These are phyloP conservation scores for Caracal caracal DNA, from an alignment of 2,113 vertebrate genomes.

Conservation along the genomic window DNA sequence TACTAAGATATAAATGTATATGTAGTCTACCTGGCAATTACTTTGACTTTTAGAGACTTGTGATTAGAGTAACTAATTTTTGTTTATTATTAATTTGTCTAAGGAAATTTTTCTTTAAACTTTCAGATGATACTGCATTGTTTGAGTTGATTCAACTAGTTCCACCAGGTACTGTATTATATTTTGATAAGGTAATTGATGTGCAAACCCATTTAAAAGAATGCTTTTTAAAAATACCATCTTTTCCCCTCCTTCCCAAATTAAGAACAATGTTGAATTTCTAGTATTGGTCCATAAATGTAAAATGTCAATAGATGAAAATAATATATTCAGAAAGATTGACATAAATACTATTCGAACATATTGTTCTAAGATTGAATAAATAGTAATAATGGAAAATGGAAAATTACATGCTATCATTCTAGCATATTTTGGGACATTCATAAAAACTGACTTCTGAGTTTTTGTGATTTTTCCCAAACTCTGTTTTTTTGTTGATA, in stretches of 20 bases:
- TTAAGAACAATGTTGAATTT: constrained; percentile 43
- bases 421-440: constrained; percentile 54
- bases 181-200: constrained; percentile 30
- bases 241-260: neutral
- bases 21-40: neutral
- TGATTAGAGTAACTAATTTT: constrained; percentile 40
- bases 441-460: constrained; percentile 69
- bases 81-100: constrained; percentile 50
- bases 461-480: constrained; percentile 77
- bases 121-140: constrained; percentile 93
- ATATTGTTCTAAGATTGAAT: constrained; percentile 42
- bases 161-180: constrained; percentile 91
- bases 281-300: neutral
- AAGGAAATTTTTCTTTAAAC: constrained; percentile 73
- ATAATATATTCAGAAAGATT: constrained; percentile 43
- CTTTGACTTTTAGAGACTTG: neutral
- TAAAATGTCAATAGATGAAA: constrained; percentile 61
- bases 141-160: constrained; percentile 95
- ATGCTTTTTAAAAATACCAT: constrained; percentile 13
- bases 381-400: constrained; percentile 68
- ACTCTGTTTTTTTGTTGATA: constrained; percentile 76
- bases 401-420: constrained; percentile 71
- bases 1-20: neutral
- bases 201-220: neutral
- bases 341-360: neutral